Conservation (phyloP, 2,888 invertebrate genomes). For the Pimpla rufipes region DNA sequence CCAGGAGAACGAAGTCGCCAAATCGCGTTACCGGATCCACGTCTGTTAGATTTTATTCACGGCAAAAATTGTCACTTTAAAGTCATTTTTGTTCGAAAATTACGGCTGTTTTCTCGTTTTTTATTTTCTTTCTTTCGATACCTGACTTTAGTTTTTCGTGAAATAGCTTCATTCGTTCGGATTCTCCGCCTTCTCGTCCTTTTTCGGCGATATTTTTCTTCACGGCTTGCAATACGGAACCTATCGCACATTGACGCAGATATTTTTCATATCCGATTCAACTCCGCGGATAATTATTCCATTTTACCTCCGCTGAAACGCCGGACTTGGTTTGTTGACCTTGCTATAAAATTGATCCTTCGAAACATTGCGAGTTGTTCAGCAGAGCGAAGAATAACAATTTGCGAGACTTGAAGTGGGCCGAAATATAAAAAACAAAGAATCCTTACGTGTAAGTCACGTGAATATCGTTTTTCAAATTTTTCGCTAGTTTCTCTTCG, state of each 20-base stretch:
- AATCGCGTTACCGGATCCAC: conserved; percentile 71
- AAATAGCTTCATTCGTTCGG: conserved; percentile 78
- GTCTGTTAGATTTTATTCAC: conserved; percentile 62
- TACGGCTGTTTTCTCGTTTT: not conserved
- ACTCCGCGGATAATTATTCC: not conserved
- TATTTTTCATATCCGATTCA: not conserved
- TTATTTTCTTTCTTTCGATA: not conserved
- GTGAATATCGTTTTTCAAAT: no score
- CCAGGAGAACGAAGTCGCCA: conserved; percentile 77
- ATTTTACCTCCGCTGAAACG: conserved; percentile 43
- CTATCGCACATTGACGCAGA: conserved; percentile 30
- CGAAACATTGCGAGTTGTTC: conserved; percentile 37
- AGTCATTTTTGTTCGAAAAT: not conserved
- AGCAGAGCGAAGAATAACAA: conserved; percentile 6
- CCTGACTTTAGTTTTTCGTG: conserved; percentile 76
- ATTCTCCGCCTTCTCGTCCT: conserved; percentile 66
- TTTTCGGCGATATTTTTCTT: conserved; percentile 37
- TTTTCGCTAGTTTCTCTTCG: no score
- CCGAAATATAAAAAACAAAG: not conserved
- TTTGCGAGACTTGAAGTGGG: not conserved
- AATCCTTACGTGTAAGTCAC: no score
- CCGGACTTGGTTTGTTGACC: conserved; percentile 15
- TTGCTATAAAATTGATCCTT: conserved; percentile 20
- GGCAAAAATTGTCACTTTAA: not conserved
- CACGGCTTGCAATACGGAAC: conserved; percentile 20